phyloP scores from a whole-genome alignment of 2,797 vertebrate genomes.

The Darevskia nairensis region DNA sequence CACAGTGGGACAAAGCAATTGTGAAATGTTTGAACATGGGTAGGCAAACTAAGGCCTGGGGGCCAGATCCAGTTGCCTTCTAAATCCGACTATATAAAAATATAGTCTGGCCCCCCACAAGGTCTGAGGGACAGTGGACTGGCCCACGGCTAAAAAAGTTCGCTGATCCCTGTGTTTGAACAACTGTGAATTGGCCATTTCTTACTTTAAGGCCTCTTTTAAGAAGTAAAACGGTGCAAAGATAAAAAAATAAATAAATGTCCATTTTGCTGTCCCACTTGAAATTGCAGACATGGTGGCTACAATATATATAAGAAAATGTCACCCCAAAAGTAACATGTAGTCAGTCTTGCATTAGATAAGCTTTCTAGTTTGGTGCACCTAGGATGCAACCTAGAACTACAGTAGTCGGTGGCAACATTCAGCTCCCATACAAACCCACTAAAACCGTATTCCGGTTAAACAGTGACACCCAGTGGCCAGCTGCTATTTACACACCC shows the following conservation, averaged over 20 bases:
- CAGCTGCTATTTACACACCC: background rate
- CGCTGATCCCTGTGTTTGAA: background rate
- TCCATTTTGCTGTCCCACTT: background rate
- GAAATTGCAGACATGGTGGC: background rate
- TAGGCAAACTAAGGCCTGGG: too few relatives aligned
- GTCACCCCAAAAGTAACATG: too few relatives aligned
- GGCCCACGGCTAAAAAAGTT: too few relatives aligned
- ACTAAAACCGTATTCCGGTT: background rate
- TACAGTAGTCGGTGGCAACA: background rate
- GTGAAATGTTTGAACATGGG: background rate
- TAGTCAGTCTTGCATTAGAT: background rate
- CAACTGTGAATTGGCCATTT: background rate
- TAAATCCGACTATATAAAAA: too few relatives aligned
- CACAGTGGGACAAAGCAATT: background rate
- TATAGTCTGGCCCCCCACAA: too few relatives aligned
- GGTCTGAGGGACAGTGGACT: too few relatives aligned
- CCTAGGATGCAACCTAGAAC: background rate
- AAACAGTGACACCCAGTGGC: constrained; percentile 18
- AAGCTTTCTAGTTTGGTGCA: background rate
- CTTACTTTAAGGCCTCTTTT: background rate
- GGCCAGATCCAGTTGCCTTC: too few relatives aligned
- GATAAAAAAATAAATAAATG: background rate
- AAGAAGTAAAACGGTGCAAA: background rate
- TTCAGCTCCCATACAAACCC: background rate
- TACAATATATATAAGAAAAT: background rate